Conservation (phyloP, 2,888 invertebrate species). For the Mesorhabditis spiculigera region DNA sequence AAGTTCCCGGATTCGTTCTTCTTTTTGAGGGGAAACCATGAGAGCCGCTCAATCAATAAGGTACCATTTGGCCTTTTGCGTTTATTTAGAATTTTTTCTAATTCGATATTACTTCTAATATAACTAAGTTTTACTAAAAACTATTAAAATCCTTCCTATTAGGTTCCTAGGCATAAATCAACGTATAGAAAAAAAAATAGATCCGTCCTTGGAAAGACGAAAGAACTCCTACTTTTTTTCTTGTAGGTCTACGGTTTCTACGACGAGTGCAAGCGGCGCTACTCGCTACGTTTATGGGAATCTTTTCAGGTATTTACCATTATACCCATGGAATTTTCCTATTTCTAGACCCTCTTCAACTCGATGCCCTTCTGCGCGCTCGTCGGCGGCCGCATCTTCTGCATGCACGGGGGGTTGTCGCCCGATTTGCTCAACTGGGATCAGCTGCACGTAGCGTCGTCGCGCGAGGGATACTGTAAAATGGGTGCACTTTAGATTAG, state of each 20-base stretch:
- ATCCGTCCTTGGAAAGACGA: background rate
- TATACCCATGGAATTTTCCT: background rate
- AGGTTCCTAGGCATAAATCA: background rate
- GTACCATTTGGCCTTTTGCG: background rate
- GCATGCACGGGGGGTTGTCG: conserved; percentile 38
- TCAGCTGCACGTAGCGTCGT: conserved; percentile 13
- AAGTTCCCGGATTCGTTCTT: conserved; percentile 33
- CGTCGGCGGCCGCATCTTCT: conserved; percentile 35
- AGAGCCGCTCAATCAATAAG: conserved; percentile 36
- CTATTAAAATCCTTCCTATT: too few relatives aligned
- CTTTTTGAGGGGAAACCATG: conserved; percentile 44
- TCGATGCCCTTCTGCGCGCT: conserved; percentile 32
- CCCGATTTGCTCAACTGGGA: conserved; percentile 26
- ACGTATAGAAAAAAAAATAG: too few relatives aligned
- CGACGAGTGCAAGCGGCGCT: conserved; percentile 42
- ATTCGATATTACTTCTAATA: background rate
- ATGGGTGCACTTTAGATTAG: conserved; percentile 16
- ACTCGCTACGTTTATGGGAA: conserved; percentile 29
- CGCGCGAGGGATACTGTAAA: background rate
- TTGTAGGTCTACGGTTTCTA: conserved; percentile 40
- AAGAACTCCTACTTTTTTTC: too few relatives aligned
- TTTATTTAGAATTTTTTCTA: background rate
- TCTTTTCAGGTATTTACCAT: conserved; percentile 28
- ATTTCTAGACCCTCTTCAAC: conserved; percentile 35
- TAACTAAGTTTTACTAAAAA: background rate